Percentiles rank a stretch among this genome's conserved stretches.
Conservation (phyloP, 2,888 invertebrate species). For the Ophion costatus region DNA sequence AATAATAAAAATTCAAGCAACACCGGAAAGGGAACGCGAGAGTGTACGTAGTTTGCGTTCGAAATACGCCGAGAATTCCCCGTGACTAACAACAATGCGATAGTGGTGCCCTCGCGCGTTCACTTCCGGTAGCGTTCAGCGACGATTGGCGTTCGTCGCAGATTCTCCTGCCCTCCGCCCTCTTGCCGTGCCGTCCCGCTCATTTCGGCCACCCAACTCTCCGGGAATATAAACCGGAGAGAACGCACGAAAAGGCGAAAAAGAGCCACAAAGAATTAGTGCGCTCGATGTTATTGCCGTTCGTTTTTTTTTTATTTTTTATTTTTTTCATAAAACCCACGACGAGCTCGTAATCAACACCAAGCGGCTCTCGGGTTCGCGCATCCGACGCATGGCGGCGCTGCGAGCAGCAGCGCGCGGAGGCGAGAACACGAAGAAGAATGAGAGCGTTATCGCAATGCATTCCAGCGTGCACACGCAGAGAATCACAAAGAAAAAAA, state of each 20-base stretch:
- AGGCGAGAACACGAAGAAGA: neutral
- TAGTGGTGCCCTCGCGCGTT: conserved; percentile 16
- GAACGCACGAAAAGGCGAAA: neutral
- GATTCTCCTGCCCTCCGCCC: neutral
- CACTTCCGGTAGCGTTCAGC: conserved; percentile 54
- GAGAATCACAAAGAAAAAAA: neutral
- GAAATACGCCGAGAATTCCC: conserved; percentile 39
- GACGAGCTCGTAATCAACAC: neutral
- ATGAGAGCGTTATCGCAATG: conserved; percentile 14
- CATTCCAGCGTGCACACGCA: conserved; percentile 7
- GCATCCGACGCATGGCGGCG: neutral
- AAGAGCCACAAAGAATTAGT: neutral
- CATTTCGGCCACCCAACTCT: neutral
- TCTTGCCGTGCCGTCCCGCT: neutral
- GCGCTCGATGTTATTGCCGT: neutral
- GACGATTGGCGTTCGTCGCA: conserved; percentile 3
- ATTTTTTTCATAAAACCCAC: neutral
- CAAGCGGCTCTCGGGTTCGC: neutral
- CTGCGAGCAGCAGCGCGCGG: neutral
- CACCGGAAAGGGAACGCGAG: conserved; percentile 10
- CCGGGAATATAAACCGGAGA: conserved; percentile 20
- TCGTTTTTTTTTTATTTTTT: neutral
- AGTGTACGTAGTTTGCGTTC: neutral
- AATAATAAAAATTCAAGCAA: conserved; percentile 36
- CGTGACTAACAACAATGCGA: conserved; percentile 48